Percentiles rank a stretch among this genome's conserved stretches.
Conservation (phyloP, 2,113 vertebrate genomes). For the Acanthisitta chloris region DNA sequence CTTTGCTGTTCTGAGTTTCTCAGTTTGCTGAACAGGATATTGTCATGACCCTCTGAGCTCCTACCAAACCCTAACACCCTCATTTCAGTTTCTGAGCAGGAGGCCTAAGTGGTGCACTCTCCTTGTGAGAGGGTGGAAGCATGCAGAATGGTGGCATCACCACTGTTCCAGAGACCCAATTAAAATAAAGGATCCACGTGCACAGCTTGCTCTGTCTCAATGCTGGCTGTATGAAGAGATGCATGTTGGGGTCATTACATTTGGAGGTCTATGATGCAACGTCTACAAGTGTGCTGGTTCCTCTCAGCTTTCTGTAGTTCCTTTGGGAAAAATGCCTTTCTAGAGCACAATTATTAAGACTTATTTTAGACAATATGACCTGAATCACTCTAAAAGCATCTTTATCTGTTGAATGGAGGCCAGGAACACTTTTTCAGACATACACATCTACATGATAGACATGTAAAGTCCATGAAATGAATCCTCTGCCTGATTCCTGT, state of each 20-base stretch:
- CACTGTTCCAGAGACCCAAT: not conserved
- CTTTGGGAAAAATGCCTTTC: not conserved
- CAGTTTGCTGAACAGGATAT: not conserved
- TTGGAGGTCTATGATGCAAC: not conserved
- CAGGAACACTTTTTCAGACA: not conserved
- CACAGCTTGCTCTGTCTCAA: not conserved
- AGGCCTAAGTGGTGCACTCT: not conserved
- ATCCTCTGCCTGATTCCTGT: not conserved
- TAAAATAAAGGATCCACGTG: not conserved
- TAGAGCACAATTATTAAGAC: not conserved
- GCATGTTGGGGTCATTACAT: not conserved
- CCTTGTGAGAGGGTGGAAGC: not conserved
- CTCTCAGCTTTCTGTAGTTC: not conserved
- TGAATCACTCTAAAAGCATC: not conserved
- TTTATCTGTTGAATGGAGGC: not conserved
- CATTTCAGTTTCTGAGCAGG: not conserved
- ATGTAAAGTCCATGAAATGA: not conserved
- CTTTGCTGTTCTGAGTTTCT: not conserved
- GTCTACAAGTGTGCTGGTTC: not conserved
- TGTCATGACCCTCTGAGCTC: too few relatives aligned
- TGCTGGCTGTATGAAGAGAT: not conserved
- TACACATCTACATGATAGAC: accelerated
- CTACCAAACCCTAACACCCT: too few relatives aligned
- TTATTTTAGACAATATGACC: not conserved
- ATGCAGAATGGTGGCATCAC: accelerated